Evolutionary conservation across 2,113 vertebrate species (phyloP), one percentile per base, ranked within the genome.

Genomic region (Trichomycterus rosablanca): DNA sequence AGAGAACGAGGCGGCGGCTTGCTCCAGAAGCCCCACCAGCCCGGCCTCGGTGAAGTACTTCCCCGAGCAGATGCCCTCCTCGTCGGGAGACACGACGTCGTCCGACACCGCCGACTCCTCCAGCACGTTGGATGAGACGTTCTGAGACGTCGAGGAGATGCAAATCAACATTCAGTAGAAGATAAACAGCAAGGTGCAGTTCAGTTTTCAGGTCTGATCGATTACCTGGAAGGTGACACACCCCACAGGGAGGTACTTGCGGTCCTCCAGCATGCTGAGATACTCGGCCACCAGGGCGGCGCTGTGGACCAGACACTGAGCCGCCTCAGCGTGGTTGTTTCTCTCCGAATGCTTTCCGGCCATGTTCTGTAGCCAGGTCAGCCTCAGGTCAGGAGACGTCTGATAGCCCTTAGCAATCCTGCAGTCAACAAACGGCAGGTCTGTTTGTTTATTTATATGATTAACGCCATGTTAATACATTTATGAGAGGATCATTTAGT

Each of bases 361-460:
- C 96, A 99, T 99, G 87, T 99, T 98, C 83, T 99, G 96, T 59
- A 99, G 78, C 96, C 96, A 99, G 0, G 96, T 99, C 62, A 99
- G 70, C 0, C 96, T 84, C 65, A 99, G 79, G 72, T 99, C 96
- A 0, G 96, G 96, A 14, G 96, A 99, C 0, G 95, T 97, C 89
- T 99, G 96, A 77, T 99, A 99, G 50, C 96, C 96, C 66, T 99
- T 99, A 3, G 96, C 95, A 59, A 99, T 99, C 82, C 96, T 99
- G 67, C 26, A 32, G 14, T 26, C 55, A 5, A 44, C n/a, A 39
- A 11, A n/a, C n/a, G n/a, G n/a, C n/a, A n/a, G n/a, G n/a, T n/a
- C n/a, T n/a, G n/a, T n/a, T n/a, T n/a, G n/a, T n/a, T n/a, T n/a
- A n/a, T n/a, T n/a, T n/a, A n/a, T n/a, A n/a, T n/a, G n/a, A n/a